Evolutionary conservation across 1,140 invertebrate species (phyloP).

Genomic region (Heliconius eleuchia): DNA sequence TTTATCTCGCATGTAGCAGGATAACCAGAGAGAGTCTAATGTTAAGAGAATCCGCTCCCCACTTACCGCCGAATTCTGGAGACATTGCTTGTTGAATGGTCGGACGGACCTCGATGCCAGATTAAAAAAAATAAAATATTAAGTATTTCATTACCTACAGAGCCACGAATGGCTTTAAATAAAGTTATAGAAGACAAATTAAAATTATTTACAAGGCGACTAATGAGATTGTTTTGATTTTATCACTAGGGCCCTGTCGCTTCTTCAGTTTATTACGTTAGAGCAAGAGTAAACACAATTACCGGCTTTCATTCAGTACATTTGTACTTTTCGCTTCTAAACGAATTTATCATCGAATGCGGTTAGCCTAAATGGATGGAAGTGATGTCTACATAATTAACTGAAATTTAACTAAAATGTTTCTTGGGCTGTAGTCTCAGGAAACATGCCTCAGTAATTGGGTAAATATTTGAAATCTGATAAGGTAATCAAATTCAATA

Average conservation of each 20-base stretch:
- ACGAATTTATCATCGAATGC: constrained; percentile 41
- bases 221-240: constrained; percentile 53
- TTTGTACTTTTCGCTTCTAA: constrained; percentile 45
- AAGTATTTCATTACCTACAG: no score
- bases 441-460: background rate
- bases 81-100: no score
- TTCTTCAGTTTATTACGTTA: constrained; percentile 47
- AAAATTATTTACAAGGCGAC: constrained; percentile 1
- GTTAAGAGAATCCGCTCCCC: no score
- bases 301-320: constrained; percentile 40
- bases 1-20: no score
- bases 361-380: constrained; percentile 36
- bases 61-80: no score
- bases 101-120: no score
- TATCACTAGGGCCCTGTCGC: constrained; percentile 34
- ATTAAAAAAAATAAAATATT: no score
- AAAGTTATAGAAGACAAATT: background rate
- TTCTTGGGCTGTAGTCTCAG: background rate
- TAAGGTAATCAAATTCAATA: background rate
- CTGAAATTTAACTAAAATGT: background rate
- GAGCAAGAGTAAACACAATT: constrained; percentile 46
- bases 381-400: constrained; percentile 11
- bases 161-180: background rate
- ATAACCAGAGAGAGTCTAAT: no score
- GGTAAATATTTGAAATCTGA: background rate